phyloP scores from a whole-genome alignment of 1,140 invertebrate species.

The Drosophila dunni region DNA sequence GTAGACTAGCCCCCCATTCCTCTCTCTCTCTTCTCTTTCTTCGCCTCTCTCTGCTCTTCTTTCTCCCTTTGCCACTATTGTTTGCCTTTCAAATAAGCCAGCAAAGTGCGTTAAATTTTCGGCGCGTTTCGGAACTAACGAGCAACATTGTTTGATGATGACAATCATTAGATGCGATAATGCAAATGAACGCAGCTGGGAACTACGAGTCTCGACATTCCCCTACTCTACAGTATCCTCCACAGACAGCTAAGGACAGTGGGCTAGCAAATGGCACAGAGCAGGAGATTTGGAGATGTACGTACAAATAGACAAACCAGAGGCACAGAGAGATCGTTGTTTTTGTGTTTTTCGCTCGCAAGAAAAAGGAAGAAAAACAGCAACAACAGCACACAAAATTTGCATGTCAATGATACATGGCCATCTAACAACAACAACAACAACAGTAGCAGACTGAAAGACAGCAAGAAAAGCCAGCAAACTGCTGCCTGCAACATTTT shows the following conservation, averaged over 20 bases:
- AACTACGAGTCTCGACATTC: not conserved
- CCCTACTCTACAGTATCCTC: not conserved
- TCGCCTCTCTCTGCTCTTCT: not conserved
- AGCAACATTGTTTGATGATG: slow-evolving; percentile 82
- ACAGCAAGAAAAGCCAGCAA: not conserved
- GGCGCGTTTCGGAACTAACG: slow-evolving; percentile 65
- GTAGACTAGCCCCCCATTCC: not conserved
- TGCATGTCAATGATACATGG: slow-evolving; percentile 76
- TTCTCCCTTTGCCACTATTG: slow-evolving; percentile 1
- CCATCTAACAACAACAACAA: slow-evolving; percentile 16
- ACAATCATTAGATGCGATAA: slow-evolving; percentile 84
- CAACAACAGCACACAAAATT: slow-evolving; percentile 43
- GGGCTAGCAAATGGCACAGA: not conserved
- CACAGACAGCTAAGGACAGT: not conserved
- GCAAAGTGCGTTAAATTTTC: slow-evolving; percentile 41
- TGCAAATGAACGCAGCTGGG: slow-evolving; percentile 69
- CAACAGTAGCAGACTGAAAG: not conserved
- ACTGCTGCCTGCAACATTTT: slow-evolving; percentile 25
- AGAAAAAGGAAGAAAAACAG: slow-evolving; percentile 12
- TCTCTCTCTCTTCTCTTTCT: not conserved
- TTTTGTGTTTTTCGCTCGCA: slow-evolving; percentile 18
- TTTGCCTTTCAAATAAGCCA: slow-evolving; percentile 35
- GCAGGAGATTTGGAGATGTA: not conserved
- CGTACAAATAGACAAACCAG: slow-evolving; percentile 13
- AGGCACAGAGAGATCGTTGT: slow-evolving; percentile 34